phyloP scores from a whole-genome alignment of 64 coral and sea anemone species.

The Orbicella faveolata region DNA sequence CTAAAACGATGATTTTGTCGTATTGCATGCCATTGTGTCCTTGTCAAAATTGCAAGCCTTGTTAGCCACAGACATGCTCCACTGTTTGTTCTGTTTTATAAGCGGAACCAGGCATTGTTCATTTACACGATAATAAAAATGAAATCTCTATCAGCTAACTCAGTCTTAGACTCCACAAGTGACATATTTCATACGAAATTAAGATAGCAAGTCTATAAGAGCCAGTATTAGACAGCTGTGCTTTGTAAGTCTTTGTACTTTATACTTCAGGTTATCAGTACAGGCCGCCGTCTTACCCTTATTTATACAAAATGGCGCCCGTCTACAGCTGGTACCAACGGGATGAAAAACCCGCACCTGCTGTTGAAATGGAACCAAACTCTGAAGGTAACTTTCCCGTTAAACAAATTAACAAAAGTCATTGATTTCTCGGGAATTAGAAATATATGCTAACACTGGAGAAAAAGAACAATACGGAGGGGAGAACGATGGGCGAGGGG shows the following conservation, averaged over 20 bases:
- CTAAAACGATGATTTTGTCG: too few species aligned
- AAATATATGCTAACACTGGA: neutral
- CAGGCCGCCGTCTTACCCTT: neutral
- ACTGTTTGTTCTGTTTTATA: neutral
- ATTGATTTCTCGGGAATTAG: too few species aligned
- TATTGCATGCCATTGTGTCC: too few species aligned
- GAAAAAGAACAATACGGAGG: neutral
- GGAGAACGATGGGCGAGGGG: too few species aligned
- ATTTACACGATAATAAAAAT: neutral
- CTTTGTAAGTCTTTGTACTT: neutral
- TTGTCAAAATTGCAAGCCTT: neutral
- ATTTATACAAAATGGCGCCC: conserved; percentile 36
- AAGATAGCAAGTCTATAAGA: too few species aligned
- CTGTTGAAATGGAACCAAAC: conserved; percentile 7
- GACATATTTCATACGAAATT: too few species aligned
- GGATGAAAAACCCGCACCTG: neutral
- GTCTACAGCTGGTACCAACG: conserved; percentile 47
- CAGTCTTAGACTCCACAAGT: too few species aligned
- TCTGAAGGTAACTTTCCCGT: neutral
- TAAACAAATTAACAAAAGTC: too few species aligned
- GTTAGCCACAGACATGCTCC: neutral
- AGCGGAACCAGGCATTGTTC: neutral
- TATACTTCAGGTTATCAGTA: conserved; percentile 15
- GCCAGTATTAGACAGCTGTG: neutral
- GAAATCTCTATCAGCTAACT: neutral